phyloP scores from a whole-genome alignment of 2,888 invertebrate genomes.

The Ophioninae sp. region DNA sequence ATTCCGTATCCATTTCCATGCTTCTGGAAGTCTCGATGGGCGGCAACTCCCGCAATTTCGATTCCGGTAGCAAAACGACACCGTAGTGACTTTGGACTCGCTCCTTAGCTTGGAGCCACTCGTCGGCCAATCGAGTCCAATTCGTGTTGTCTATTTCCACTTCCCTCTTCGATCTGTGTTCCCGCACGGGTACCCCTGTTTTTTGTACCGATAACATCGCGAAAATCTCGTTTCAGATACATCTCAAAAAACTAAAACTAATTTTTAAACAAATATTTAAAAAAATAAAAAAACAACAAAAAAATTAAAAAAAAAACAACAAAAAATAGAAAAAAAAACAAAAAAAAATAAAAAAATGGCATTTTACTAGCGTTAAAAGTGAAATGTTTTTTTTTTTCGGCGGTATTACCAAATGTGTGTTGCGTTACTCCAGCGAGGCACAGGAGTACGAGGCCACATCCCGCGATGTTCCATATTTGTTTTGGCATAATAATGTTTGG shows the following conservation, averaged over 20 bases:
- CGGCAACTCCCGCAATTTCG: conserved; percentile 70
- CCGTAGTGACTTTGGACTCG: conserved; percentile 68
- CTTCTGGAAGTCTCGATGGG: conserved; percentile 67
- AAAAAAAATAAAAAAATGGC: not conserved
- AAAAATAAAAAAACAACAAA: no score
- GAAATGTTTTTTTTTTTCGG: not conserved
- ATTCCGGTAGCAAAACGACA: conserved; percentile 71
- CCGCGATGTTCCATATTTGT: conserved; percentile 71
- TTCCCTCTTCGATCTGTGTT: conserved; percentile 67
- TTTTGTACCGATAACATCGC: no score
- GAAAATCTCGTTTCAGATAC: no score
- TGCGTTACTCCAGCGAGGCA: conserved; percentile 67
- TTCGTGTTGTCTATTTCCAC: conserved; percentile 72
- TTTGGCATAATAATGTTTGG: conserved; percentile 75
- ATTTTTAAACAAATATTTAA: no score
- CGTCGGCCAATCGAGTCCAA: conserved; percentile 76
- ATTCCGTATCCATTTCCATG: conserved; percentile 68
- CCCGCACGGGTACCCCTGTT: conserved; percentile 69
- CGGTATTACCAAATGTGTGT: conserved; percentile 67
- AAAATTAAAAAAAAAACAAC: no score
- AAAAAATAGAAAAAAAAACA: no score
- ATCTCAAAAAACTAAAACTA: no score
- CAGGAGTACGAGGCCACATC: conserved; percentile 66
- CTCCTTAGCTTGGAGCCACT: conserved; percentile 74
- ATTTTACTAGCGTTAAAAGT: not conserved